Percentiles rank a stretch among this genome's conserved stretches.
Evolutionary conservation across 2,797 vertebrate genomes (phyloP).

Genomic region (Furcifer pardalis): DNA sequence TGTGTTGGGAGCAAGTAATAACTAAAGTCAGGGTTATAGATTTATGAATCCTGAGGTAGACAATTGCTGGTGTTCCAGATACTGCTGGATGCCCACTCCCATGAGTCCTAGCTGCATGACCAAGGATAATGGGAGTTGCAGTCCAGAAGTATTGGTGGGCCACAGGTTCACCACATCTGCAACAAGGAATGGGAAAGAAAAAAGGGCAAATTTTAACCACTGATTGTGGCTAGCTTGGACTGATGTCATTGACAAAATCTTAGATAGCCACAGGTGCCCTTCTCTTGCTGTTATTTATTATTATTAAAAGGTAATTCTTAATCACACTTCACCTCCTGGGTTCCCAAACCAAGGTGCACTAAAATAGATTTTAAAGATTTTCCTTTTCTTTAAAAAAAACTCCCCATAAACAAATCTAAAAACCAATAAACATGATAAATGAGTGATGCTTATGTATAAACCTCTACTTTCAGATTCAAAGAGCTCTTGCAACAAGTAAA

Average conservation of each 20-base stretch:
- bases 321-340: no score
- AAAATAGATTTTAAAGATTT: no score
- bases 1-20: not conserved
- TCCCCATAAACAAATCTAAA: no score
- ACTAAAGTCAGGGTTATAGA: not conserved
- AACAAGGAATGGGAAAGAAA: no score
- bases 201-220: no score
- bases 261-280: not conserved
- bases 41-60: not conserved
- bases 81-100: not conserved
- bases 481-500: not conserved
- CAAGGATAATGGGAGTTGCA: no score
- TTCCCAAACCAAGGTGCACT: no score
- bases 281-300: not conserved
- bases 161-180: no score
- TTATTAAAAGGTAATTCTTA: no score
- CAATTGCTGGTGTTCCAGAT: not conserved
- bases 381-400: no score
- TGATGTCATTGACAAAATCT: not conserved
- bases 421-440: not conserved
- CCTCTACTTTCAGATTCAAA: conserved; percentile 2
- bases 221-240: not conserved
- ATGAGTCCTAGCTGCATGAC: not conserved
- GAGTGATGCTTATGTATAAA: not conserved
- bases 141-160: no score